Evolutionary conservation across 2,113 vertebrate genomes (phyloP).

Genomic region (Micromys minutus): DNA sequence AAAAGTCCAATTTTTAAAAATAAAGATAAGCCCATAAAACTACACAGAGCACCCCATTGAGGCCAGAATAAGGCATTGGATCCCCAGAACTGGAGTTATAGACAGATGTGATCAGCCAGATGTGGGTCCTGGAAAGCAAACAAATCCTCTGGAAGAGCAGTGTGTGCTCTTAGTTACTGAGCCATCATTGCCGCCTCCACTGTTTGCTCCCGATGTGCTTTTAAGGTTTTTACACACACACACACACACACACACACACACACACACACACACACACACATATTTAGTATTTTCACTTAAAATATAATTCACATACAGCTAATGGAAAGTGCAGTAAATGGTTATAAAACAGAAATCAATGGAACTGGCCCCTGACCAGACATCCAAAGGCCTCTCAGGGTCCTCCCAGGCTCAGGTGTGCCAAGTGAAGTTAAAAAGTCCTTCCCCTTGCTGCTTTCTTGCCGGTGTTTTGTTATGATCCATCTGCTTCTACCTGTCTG

Average conservation of each 20-base stretch:
- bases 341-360: not conserved
- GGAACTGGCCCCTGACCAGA: not conserved
- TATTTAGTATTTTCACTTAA: not conserved
- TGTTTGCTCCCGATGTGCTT: not conserved
- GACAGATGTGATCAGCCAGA: not conserved
- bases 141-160: too few relatives aligned
- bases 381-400: accelerated
- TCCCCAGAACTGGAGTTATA: not conserved
- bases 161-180: not conserved
- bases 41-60: not conserved
- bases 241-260: too few relatives aligned
- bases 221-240: not conserved
- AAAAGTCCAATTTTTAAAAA: not conserved
- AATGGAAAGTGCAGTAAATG: not conserved
- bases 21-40: not conserved
- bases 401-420: not conserved
- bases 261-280: too few relatives aligned
- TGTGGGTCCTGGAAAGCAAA: not conserved
- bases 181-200: not conserved
- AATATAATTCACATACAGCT: not conserved
- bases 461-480: not conserved
- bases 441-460: not conserved
- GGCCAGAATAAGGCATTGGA: not conserved
- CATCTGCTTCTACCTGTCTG: not conserved
- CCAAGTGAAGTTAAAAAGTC: not conserved